Percentiles rank a stretch among this genome's conserved stretches.
These are phyloP conservation scores for Sebastolobus altivelis DNA, from an alignment of 2,797 vertebrate species.

Conservation along the genomic window DNA sequence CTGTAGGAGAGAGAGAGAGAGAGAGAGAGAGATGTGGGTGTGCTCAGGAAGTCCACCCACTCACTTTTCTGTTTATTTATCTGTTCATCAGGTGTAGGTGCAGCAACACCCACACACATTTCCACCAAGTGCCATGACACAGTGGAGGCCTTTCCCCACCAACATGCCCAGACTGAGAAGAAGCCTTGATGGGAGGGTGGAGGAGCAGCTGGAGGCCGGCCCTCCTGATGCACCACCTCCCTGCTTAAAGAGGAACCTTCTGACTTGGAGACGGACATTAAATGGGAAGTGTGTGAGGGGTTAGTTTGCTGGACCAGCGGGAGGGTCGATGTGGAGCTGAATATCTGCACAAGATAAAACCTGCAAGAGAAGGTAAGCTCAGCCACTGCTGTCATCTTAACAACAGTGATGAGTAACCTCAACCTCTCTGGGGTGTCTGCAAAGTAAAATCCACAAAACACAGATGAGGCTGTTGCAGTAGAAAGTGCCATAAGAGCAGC, in stretches of 20 bases:
- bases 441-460: neutral
- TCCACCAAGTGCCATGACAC: slow-evolving; percentile 1
- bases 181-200: neutral
- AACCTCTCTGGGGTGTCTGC: neutral
- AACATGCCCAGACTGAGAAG: neutral
- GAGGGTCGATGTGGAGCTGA: fast-evolving
- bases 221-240: neutral
- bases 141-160: slow-evolving; percentile 38
- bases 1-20: neutral
- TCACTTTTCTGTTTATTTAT: slow-evolving; percentile 23
- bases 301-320: neutral
- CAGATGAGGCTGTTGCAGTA: neutral
- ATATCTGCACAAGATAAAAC: neutral
- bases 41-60: slow-evolving; percentile 25
- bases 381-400: neutral
- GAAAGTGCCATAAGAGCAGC: too few species aligned
- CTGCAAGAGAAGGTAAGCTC: slow-evolving; percentile 4
- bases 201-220: neutral
- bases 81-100: slow-evolving; percentile 27
- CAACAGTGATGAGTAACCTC: neutral
- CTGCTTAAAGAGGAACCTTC: slow-evolving; percentile 10
- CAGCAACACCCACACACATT: slow-evolving; percentile 10
- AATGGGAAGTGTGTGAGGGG: neutral
- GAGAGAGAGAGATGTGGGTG: too few species aligned
- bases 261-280: neutral